Evolutionary conservation across 2,797 vertebrate species (phyloP).

Genomic region (Sebastes itinus): DNA sequence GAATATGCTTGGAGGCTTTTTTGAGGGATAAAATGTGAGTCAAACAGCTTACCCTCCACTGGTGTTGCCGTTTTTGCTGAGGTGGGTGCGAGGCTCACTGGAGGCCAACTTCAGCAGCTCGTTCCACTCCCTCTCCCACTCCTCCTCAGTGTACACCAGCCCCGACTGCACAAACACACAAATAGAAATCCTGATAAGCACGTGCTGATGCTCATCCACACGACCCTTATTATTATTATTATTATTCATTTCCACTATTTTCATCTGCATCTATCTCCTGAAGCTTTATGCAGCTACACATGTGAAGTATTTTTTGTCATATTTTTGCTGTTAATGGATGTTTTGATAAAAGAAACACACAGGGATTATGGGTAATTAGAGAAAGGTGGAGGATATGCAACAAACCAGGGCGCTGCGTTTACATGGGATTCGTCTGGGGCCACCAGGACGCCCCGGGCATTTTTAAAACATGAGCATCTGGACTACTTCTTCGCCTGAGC

Average conservation of each 20-base stretch:
- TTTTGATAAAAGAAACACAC: neutral
- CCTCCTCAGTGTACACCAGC: slow-evolving; percentile 96
- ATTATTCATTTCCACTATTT: slow-evolving; percentile 30
- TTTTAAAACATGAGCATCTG: slow-evolving; percentile 61
- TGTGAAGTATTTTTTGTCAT: neutral
- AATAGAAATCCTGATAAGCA: slow-evolving; percentile 31
- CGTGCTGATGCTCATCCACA: slow-evolving; percentile 39
- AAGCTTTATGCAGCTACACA: neutral
- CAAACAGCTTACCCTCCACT: slow-evolving; percentile 88
- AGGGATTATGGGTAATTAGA: neutral
- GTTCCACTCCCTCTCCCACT: slow-evolving; percentile 98
- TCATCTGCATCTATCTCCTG: slow-evolving; percentile 7
- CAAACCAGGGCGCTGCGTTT: slow-evolving; percentile 22
- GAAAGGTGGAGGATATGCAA: slow-evolving; percentile 1
- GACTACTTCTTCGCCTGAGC: slow-evolving; percentile 56
- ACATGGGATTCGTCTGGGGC: slow-evolving; percentile 7
- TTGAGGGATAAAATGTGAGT: neutral
- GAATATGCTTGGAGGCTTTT: neutral
- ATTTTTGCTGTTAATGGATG: neutral
- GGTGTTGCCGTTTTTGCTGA: slow-evolving; percentile 93
- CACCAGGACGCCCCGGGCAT: slow-evolving; percentile 26
- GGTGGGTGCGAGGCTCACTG: slow-evolving; percentile 94
- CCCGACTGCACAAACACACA: slow-evolving; percentile 86
- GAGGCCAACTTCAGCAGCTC: slow-evolving; percentile 98
- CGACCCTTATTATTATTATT: slow-evolving; percentile 7